Conservation (phyloP, 2,797 vertebrate genomes). For the Alosa sapidissima region DNA sequence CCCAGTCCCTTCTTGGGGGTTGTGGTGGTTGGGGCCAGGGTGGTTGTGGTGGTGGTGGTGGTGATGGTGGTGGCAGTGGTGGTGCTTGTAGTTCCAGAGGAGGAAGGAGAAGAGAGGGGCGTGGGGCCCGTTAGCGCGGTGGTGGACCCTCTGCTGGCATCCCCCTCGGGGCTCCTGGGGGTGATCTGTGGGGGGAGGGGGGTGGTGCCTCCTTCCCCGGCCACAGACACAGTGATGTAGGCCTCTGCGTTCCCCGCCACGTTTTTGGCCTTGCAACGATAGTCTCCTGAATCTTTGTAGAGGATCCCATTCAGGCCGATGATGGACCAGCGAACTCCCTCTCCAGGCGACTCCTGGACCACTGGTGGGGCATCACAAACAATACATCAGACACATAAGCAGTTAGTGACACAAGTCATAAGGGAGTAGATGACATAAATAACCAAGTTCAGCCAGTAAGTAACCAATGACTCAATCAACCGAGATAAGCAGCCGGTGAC, state of each 20-base stretch:
- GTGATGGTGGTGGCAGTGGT: conserved; percentile 33
- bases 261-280: conserved; percentile 93
- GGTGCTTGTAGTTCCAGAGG: conserved; percentile 26
- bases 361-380: conserved; percentile 66
- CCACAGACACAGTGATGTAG: conserved; percentile 82
- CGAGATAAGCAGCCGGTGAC: neutral
- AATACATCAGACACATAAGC: neutral
- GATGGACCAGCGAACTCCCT: conserved; percentile 93
- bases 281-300: conserved; percentile 87
- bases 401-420: neutral
- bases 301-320: conserved; percentile 87
- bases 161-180: conserved; percentile 49
- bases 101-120: conserved; percentile 44
- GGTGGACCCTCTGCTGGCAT: conserved; percentile 47
- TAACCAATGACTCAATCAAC: neutral
- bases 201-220: conserved; percentile 70
- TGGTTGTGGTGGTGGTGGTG: conserved; percentile 34
- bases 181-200: conserved; percentile 61
- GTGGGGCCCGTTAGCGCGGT: conserved; percentile 38
- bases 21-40: neutral
- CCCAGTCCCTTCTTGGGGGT: conserved; percentile 30
- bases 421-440: neutral
- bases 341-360: conserved; percentile 91
- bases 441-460: neutral
- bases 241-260: conserved; percentile 84